Evolutionary conservation across 2,797 vertebrate species (phyloP).

Genomic region (Onychomys torridus): DNA sequence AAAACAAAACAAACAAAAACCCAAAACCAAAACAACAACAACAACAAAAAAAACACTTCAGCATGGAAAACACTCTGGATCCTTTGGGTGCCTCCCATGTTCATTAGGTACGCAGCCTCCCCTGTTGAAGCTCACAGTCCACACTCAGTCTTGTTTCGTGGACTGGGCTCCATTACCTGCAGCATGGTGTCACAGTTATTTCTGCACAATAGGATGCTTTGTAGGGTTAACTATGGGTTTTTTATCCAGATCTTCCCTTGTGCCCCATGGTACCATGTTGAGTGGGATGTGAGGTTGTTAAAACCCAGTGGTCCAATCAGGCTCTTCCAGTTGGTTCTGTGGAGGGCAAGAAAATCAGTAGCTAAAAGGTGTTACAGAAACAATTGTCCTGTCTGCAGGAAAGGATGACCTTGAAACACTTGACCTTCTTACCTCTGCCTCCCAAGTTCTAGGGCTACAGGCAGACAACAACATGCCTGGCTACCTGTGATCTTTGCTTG

Average conservation of each 20-base stretch:
- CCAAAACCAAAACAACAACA: too few species aligned
- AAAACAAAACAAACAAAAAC: too few species aligned
- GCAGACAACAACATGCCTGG: background rate
- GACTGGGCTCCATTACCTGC: background rate
- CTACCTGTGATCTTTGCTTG: background rate
- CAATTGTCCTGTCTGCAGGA: background rate
- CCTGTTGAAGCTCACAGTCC: background rate
- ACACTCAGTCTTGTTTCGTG: background rate
- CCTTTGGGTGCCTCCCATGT: background rate
- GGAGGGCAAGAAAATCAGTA: background rate
- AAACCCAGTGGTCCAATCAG: background rate
- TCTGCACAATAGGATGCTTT: background rate
- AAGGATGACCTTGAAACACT: background rate
- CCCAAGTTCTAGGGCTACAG: background rate
- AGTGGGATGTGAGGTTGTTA: background rate
- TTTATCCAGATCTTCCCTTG: background rate
- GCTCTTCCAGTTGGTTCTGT: background rate
- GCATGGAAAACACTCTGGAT: background rate
- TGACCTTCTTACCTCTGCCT: background rate
- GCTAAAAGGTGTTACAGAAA: background rate
- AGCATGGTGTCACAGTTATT: background rate
- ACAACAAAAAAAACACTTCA: background rate
- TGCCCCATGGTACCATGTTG: background rate
- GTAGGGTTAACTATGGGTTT: background rate
- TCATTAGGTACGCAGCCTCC: too few species aligned